These are phyloP conservation scores for Agapornis canus DNA, from an alignment of 2,797 vertebrate genomes.

Conservation along the genomic window DNA sequence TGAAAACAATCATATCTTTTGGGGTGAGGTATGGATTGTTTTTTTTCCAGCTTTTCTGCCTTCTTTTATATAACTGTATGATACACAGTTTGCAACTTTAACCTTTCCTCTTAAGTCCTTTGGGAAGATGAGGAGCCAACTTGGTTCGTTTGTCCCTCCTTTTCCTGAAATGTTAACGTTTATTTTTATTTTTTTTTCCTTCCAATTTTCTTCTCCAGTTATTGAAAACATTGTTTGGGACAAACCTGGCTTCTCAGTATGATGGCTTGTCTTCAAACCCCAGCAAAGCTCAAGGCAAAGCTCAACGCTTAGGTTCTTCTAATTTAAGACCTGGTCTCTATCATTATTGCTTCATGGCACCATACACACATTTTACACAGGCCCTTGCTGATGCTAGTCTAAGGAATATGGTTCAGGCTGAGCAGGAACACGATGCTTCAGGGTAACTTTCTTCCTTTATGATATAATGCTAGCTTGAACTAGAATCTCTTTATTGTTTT, in stretches of 20 bases:
- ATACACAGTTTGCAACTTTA: not conserved
- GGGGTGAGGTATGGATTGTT: not conserved
- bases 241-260: conserved; percentile 95
- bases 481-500: not conserved
- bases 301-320: conserved; percentile 93
- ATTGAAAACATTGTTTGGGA: conserved; percentile 95
- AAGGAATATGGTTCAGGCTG: conserved; percentile 95
- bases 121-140: not conserved
- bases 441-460: conserved; percentile 80
- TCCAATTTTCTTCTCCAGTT: conserved; percentile 74
- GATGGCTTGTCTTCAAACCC: conserved; percentile 89
- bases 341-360: conserved; percentile 99
- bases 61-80: not conserved
- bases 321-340: conserved; percentile 92
- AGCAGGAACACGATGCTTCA: conserved; percentile 91
- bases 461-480: not conserved
- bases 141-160: too few species aligned
- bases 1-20: not conserved
- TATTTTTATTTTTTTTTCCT: not conserved
- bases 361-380: conserved; percentile 98
- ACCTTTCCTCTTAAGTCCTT: not conserved
- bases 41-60: not conserved
- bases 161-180: not conserved
- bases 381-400: conserved; percentile 97
- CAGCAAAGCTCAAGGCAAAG: conserved; percentile 89